Evolutionary conservation across 2,797 vertebrate species (phyloP).

Genomic region (Dermochelys coriacea): DNA sequence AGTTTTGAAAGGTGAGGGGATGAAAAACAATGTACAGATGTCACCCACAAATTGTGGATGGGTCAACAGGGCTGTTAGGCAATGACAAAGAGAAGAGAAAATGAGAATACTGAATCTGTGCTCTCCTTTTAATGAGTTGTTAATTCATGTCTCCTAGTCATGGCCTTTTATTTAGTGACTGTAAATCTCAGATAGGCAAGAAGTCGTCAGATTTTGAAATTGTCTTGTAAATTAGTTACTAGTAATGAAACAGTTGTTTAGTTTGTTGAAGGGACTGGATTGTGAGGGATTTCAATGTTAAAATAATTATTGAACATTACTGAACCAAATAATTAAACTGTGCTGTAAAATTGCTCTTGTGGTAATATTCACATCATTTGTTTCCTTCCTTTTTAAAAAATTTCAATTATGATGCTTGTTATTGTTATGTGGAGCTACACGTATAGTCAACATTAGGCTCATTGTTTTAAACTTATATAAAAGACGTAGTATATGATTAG

Average conservation of each 20-base stretch:
- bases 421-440: slow-evolving; percentile 67
- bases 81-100: not conserved
- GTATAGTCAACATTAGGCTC: slow-evolving; percentile 58
- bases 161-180: slow-evolving; percentile 78
- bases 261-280: slow-evolving; percentile 75
- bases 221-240: slow-evolving; percentile 83
- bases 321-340: slow-evolving; percentile 85
- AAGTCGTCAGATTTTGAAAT: slow-evolving; percentile 80
- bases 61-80: not conserved
- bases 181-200: slow-evolving; percentile 81
- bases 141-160: slow-evolving; percentile 77
- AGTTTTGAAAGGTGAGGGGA: not conserved
- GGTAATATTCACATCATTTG: slow-evolving; percentile 77
- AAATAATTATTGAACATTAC: slow-evolving; percentile 83
- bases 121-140: slow-evolving; percentile 76
- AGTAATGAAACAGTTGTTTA: slow-evolving; percentile 82
- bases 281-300: slow-evolving; percentile 75
- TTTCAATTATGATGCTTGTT: slow-evolving; percentile 74
- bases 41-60: not conserved
- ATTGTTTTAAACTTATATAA: slow-evolving; percentile 66
- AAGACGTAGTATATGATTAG: slow-evolving; percentile 37
- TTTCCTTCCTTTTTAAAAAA: slow-evolving; percentile 58
- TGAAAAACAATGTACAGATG: not conserved
- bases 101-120: slow-evolving; percentile 19
- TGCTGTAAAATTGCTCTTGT: slow-evolving; percentile 75